A percentile compares a stretch with the other conserved stretches of the same genome.
These are phyloP conservation scores for Cyclura pinguis DNA, from an alignment of 2,797 vertebrate genomes.

Conservation along the genomic window DNA sequence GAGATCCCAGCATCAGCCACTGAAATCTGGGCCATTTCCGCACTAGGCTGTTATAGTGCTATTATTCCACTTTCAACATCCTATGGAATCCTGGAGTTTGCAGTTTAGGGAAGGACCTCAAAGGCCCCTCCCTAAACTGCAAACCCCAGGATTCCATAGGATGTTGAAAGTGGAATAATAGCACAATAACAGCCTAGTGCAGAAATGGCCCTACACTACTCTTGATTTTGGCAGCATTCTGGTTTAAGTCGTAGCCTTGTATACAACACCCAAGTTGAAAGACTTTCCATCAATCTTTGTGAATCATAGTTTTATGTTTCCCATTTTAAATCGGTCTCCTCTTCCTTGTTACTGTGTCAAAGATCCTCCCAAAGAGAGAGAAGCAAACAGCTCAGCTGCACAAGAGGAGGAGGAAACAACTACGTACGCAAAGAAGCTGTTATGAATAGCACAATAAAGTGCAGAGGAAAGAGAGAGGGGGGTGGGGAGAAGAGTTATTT, in stretches of 20 bases:
- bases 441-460: neutral
- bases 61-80: too few relatives aligned
- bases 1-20: neutral
- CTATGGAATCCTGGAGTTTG: too few relatives aligned
- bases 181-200: too few relatives aligned
- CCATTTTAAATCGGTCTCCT: slow-evolving; percentile 41
- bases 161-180: too few relatives aligned
- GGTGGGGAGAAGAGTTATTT: neutral
- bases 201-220: neutral
- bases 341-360: slow-evolving; percentile 48
- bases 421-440: slow-evolving; percentile 4
- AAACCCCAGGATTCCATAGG: too few relatives aligned
- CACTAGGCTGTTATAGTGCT: too few relatives aligned
- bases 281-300: neutral
- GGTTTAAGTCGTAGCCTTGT: neutral
- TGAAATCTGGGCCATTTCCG: neutral
- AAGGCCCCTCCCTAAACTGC: too few relatives aligned
- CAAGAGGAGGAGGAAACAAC: slow-evolving; percentile 21
- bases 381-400: neutral
- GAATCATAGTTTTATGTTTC: slow-evolving; percentile 12
- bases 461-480: neutral
- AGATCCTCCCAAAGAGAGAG: slow-evolving; percentile 36
- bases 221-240: neutral
- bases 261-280: neutral
- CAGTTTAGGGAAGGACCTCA: too few relatives aligned